phyloP scores from a whole-genome alignment of 2,797 vertebrate species.

The Rhabdophis nuchalis region DNA sequence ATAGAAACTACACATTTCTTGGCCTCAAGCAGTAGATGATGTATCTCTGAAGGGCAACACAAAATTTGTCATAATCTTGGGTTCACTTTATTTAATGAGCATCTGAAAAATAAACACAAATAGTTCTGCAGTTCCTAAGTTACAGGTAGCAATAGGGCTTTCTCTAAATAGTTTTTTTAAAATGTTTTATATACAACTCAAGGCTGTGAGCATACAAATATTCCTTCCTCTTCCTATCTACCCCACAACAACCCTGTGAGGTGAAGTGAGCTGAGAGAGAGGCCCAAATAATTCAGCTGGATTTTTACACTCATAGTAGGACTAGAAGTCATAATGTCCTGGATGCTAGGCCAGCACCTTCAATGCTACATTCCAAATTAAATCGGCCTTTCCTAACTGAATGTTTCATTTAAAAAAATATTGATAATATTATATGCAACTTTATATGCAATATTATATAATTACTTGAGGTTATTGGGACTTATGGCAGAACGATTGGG shows the following conservation, averaged over 20 bases:
- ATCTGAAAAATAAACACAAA: slow-evolving; percentile 61
- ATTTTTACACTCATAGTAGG: not conserved
- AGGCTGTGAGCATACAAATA: not conserved
- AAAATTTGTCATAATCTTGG: slow-evolving; percentile 61
- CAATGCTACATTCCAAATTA: not conserved
- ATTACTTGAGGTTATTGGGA: not conserved
- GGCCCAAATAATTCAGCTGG: not conserved
- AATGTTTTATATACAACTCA: not conserved
- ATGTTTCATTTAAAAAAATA: not conserved
- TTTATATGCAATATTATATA: not conserved
- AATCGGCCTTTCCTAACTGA: not conserved
- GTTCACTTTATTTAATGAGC: slow-evolving; percentile 59
- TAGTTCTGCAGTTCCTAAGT: slow-evolving; percentile 48
- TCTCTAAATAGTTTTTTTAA: slow-evolving; percentile 18
- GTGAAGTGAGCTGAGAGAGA: not conserved
- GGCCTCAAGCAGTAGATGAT: slow-evolving; percentile 63
- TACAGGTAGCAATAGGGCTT: slow-evolving; percentile 40
- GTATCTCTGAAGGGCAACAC: slow-evolving; percentile 57
- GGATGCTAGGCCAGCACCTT: not conserved
- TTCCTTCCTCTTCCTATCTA: not conserved
- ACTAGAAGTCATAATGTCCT: not conserved
- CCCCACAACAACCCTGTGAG: not conserved
- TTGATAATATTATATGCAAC: not conserved
- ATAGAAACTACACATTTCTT: slow-evolving; percentile 68
- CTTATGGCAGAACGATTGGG: not conserved